Conservation (phyloP, 2,113 vertebrate genomes). For the Verasper variegatus region DNA sequence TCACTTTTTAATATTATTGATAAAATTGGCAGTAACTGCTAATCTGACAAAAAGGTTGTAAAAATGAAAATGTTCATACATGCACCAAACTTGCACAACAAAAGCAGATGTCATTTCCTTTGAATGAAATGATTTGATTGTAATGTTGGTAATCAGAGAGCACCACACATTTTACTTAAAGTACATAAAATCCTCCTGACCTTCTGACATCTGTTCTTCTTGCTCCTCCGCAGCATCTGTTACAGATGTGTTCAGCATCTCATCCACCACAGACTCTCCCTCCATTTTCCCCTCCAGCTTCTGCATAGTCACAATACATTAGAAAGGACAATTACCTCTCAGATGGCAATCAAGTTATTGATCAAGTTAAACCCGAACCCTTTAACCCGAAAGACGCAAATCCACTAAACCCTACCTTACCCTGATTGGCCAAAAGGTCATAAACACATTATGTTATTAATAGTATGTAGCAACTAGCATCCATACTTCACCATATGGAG, state of each 20-base stretch:
- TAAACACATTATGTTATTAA: neutral
- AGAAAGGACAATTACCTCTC: neutral
- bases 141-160: neutral
- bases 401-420: neutral
- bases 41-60: too few species aligned
- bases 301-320: constrained; percentile 44
- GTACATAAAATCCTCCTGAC: constrained; percentile 18
- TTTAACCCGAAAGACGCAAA: neutral
- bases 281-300: constrained; percentile 47
- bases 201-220: constrained; percentile 35
- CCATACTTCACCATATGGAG: neutral
- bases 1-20: too few species aligned
- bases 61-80: too few species aligned
- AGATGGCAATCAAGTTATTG: neutral
- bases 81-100: too few species aligned
- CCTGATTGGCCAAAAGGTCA: neutral
- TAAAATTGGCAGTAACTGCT: neutral
- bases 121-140: neutral
- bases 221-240: constrained; percentile 32
- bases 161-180: neutral
- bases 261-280: constrained; percentile 49
- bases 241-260: constrained; percentile 27
- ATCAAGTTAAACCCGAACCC: neutral
- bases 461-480: neutral
- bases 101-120: neutral